Evolutionary conservation across 2,888 invertebrate species (phyloP), one percentile per base, ranked within the genome.

Genomic region (Calliphora vomitoria): DNA sequence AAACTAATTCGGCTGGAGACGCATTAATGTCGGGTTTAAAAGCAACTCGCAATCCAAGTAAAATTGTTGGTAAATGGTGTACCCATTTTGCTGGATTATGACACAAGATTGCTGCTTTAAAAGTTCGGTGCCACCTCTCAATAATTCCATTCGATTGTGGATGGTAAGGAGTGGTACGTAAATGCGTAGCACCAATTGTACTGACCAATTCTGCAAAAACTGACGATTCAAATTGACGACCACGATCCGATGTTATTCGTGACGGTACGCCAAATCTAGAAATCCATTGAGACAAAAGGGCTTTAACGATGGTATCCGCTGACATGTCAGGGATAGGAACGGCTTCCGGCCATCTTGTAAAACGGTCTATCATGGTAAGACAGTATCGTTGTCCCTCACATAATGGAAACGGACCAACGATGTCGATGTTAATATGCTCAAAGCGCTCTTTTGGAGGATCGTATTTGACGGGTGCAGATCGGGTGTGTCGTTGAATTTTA

Each of bases 111-210:
- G 84, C 53, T 10, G 86, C 4, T 31, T 78, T 82, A 1, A 78
- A 74, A 2, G 41, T 50, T n/a, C 69, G 6, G 5, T 85, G 85
- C 50, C 58, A 80, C 25, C 72, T 75, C 25, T 81, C 85, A n/a
- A 81, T 38, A 1, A 85, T n/a, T 0, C 78, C 68, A n/a, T 85
- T 85, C 2, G 66, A 11, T 50, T 79, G 86, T 4, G 41, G 41
- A 11, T 41, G 41, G 41, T 41, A 66, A 35, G 10, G 68, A 60
- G 64, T 78, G 3, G 78, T 84, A 5, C 35, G 78, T 3, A 82
- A 20, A 64, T 84, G 83, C 1, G 75, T 78, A 55, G 64, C 69
- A 1, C 62, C 76, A 53, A 83, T 76, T 15, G 75, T 41, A 0
- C n/a, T 64, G 4, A 68, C 47, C 15, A 82, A 58, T 25, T 82